Evolutionary conservation across 64 coral and sea anemone species (phyloP).

Genomic region (Stichodactyla mertensii): DNA sequence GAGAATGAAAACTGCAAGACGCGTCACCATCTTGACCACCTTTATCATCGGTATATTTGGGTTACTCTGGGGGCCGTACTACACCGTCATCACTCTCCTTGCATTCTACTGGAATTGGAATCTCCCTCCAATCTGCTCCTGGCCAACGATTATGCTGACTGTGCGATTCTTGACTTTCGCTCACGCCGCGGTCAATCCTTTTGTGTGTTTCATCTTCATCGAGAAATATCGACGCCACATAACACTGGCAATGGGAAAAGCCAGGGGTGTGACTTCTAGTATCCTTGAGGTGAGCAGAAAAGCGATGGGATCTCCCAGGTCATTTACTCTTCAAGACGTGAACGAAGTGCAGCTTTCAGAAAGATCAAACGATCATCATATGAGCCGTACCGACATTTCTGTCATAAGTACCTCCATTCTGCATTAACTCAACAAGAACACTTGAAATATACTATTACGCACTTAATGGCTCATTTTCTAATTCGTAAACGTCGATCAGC

Average conservation of each 20-base stretch:
- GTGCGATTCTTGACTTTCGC: not conserved
- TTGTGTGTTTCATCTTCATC: not conserved
- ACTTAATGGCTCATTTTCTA: no score
- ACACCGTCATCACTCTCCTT: not conserved
- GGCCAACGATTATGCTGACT: not conserved
- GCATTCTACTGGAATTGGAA: not conserved
- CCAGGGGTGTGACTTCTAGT: not conserved
- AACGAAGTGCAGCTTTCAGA: not conserved
- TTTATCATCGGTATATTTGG: slow-evolving; percentile 2
- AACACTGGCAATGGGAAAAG: not conserved
- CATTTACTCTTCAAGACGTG: not conserved
- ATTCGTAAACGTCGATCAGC: no score
- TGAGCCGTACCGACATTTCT: not conserved
- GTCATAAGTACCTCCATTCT: no score
- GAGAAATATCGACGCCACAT: slow-evolving; percentile 3
- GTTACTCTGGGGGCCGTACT: not conserved
- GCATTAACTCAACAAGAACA: no score
- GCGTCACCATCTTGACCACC: not conserved
- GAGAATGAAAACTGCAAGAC: not conserved
- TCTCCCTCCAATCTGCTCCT: not conserved
- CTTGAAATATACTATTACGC: no score
- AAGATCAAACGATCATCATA: not conserved
- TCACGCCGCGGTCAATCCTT: not conserved
- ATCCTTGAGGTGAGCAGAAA: not conserved
- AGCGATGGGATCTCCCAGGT: not conserved